Evolutionary conservation across 2,797 vertebrate genomes (phyloP).

Genomic region (Remorina albescens): DNA sequence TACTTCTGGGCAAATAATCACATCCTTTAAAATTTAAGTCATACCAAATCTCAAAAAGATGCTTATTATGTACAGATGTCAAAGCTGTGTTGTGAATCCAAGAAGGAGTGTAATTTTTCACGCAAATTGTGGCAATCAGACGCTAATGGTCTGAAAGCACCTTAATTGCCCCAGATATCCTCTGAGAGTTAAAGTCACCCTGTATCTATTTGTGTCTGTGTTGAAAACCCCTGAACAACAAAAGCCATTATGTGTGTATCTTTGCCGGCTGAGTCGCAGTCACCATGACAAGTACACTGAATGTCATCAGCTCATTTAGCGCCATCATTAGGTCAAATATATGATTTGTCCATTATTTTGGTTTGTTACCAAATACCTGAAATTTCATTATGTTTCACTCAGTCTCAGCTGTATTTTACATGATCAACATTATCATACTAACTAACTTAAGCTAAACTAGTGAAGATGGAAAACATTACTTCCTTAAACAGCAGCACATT

Average conservation of each 20-base stretch:
- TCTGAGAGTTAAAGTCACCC: neutral
- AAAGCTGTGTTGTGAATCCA: neutral
- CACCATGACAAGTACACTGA: neutral
- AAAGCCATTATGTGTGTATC: neutral
- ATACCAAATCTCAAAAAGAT: neutral
- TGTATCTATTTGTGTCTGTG: slow-evolving; percentile 8
- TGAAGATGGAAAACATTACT: neutral
- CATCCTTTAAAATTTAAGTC: neutral
- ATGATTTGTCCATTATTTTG: neutral
- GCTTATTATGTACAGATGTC: neutral
- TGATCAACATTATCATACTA: neutral
- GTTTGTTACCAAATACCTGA: neutral
- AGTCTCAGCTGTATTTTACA: neutral
- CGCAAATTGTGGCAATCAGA: slow-evolving; percentile 7
- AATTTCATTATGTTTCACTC: neutral
- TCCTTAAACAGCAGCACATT: neutral
- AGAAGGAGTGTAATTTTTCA: slow-evolving; percentile 2
- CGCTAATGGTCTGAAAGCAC: neutral
- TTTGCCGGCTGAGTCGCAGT: neutral
- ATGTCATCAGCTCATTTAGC: neutral
- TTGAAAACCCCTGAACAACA: slow-evolving; percentile 13
- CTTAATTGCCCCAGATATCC: slow-evolving; percentile 5
- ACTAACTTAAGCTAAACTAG: neutral
- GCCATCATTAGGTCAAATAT: neutral
- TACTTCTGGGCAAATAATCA: neutral